Conservation (phyloP, 2,888 invertebrate genomes). For the Criorhina ranunculi region DNA sequence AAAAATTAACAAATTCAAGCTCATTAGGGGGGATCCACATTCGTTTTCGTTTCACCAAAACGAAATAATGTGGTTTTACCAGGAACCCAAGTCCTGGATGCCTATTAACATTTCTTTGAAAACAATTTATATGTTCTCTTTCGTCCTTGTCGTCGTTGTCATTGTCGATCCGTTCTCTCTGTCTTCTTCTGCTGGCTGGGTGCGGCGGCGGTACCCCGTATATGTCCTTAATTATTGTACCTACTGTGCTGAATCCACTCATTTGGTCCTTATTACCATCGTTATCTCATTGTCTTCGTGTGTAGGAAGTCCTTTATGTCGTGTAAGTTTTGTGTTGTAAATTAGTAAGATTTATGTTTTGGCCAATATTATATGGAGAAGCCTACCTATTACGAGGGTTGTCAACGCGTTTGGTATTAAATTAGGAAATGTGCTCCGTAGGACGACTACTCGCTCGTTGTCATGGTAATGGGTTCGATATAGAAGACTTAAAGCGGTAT, state of each 20-base stretch:
- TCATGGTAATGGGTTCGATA: too few relatives aligned
- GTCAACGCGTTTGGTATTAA: constrained; percentile 2
- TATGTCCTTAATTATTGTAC: constrained; percentile 39
- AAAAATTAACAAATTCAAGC: neutral
- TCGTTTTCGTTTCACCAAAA: constrained; percentile 1
- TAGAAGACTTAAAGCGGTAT: too few relatives aligned
- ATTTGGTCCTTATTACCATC: constrained; percentile 36
- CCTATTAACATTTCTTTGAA: constrained; percentile 39
- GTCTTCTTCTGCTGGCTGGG: neutral
- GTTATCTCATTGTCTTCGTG: constrained; percentile 37
- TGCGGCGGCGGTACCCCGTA: neutral
- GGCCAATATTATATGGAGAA: neutral
- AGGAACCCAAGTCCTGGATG: constrained; percentile 7
- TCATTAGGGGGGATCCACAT: constrained; percentile 32
- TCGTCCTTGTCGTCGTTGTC: neutral
- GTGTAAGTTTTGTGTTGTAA: constrained; percentile 19
- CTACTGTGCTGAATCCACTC: constrained; percentile 48
- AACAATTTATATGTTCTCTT: constrained; percentile 34
- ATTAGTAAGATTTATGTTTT: constrained; percentile 27
- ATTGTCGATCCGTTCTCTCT: neutral
- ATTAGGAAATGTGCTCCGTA: too few relatives aligned
- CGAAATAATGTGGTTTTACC: constrained; percentile 7
- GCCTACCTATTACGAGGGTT: neutral
- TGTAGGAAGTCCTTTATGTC: constrained; percentile 33
- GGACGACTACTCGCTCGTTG: too few relatives aligned